These are phyloP conservation scores for Amia ocellicauda DNA, from an alignment of 2,113 vertebrate genomes.

Conservation along the genomic window DNA sequence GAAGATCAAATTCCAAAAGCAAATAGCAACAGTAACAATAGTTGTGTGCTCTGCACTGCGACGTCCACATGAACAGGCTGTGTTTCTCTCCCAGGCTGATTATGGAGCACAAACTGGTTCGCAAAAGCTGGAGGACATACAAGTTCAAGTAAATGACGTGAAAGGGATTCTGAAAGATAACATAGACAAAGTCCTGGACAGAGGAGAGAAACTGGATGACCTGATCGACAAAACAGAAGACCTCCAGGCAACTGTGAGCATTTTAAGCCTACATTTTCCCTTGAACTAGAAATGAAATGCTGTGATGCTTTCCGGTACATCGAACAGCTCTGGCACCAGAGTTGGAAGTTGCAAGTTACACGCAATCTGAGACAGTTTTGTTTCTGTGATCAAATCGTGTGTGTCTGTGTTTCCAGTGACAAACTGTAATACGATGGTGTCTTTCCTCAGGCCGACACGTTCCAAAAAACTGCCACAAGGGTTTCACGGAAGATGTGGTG, in stretches of 20 bases:
- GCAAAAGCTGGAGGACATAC: conserved; percentile 54
- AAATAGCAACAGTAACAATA: too few species aligned
- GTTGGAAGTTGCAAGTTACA: too few species aligned
- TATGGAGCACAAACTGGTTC: conserved; percentile 36
- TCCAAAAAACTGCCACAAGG: conserved; percentile 61
- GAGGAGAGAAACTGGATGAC: conserved; percentile 63
- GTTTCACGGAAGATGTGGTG: conserved; percentile 73
- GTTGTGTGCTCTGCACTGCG: background rate
- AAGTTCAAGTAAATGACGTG: conserved; percentile 72
- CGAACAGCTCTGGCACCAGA: too few species aligned
- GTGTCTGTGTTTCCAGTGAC: background rate
- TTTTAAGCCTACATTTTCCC: too few species aligned
- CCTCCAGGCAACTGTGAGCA: conserved; percentile 69
- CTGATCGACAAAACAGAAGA: conserved; percentile 63
- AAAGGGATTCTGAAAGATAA: conserved; percentile 76
- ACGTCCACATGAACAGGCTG: too few species aligned
- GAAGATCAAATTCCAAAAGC: too few species aligned
- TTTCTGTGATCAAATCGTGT: background rate
- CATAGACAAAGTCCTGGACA: conserved; percentile 75
- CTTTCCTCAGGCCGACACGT: conserved; percentile 67
- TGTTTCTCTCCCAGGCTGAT: conserved; percentile 46
- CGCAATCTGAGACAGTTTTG: too few species aligned
- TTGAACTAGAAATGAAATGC: too few species aligned
- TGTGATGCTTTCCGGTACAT: too few species aligned
- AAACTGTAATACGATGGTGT: conserved; percentile 16